These are phyloP conservation scores for Sciurus vulgaris DNA, from an alignment of 2,797 vertebrate genomes.

Conservation along the genomic window DNA sequence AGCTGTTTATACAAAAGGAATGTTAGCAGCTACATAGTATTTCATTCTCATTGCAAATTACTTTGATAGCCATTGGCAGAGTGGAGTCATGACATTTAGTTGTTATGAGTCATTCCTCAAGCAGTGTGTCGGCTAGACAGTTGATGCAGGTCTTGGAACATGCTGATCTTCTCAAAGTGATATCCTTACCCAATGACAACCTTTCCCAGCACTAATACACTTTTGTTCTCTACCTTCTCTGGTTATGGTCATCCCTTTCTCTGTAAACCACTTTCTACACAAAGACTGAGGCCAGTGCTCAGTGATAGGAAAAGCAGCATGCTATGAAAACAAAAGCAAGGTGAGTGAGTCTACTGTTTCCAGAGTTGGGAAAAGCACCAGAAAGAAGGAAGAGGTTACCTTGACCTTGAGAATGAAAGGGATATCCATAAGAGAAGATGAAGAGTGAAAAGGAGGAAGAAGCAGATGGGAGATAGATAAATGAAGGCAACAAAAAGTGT, in stretches of 20 bases:
- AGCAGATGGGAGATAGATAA: background rate
- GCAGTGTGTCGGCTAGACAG: background rate
- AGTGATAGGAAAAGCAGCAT: background rate
- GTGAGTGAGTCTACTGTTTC: rapidly evolving
- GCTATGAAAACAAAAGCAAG: background rate
- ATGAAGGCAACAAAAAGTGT: rapidly evolving
- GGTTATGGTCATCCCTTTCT: background rate
- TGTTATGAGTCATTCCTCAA: background rate
- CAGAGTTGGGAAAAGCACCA: background rate
- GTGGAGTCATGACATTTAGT: background rate
- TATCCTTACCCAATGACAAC: background rate
- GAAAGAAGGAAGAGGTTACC: background rate
- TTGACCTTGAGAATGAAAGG: background rate
- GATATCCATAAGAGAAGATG: background rate
- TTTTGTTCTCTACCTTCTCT: background rate
- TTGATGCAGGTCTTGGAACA: background rate
- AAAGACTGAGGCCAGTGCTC: background rate
- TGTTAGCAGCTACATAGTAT: rapidly evolving
- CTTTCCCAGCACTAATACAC: background rate
- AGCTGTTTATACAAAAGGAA: background rate
- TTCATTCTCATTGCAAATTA: background rate
- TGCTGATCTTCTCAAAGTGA: background rate
- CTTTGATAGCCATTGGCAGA: background rate
- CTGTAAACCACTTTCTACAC: background rate
- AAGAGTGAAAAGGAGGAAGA: background rate